phyloP scores from a whole-genome alignment of 2,113 vertebrate genomes.

The Thinocorus orbignyianus region DNA sequence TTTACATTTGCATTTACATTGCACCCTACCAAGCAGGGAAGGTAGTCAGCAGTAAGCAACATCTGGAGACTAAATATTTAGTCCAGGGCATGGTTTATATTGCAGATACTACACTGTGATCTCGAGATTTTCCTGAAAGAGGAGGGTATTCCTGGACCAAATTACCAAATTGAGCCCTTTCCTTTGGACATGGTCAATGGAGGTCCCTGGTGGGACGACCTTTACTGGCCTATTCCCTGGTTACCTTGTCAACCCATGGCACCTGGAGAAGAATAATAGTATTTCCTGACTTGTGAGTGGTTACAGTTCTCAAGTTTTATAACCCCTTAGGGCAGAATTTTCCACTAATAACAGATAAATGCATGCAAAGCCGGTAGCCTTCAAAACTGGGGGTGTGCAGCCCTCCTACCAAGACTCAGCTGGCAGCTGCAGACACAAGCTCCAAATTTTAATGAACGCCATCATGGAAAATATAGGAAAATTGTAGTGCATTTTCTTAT shows the following conservation, averaged over 20 bases:
- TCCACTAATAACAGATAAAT: not conserved
- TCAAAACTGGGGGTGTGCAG: not conserved
- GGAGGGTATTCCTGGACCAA: not conserved
- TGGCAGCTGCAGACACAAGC: not conserved
- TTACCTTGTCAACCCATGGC: not conserved
- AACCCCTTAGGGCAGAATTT: not conserved
- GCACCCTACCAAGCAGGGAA: not conserved
- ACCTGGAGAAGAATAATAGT: not conserved
- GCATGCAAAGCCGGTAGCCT: not conserved
- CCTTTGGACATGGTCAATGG: not conserved
- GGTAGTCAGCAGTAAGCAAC: not conserved
- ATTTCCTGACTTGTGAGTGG: not conserved
- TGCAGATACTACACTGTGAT: not conserved
- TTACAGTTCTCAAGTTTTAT: not conserved
- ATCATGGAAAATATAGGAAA: not conserved
- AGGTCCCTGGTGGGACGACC: not conserved
- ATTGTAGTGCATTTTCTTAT: not conserved
- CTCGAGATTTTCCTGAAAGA: not conserved
- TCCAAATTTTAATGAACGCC: not conserved
- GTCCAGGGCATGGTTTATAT: not conserved
- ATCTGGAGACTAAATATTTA: not conserved
- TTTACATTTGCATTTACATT: too few species aligned
- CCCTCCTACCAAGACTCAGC: not conserved
- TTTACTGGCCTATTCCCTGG: not conserved
- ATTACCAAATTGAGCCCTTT: not conserved